Evolutionary conservation across 2,113 vertebrate genomes (phyloP), one percentile per base, ranked within the genome.

Genomic region (Corythornis cristatus): DNA sequence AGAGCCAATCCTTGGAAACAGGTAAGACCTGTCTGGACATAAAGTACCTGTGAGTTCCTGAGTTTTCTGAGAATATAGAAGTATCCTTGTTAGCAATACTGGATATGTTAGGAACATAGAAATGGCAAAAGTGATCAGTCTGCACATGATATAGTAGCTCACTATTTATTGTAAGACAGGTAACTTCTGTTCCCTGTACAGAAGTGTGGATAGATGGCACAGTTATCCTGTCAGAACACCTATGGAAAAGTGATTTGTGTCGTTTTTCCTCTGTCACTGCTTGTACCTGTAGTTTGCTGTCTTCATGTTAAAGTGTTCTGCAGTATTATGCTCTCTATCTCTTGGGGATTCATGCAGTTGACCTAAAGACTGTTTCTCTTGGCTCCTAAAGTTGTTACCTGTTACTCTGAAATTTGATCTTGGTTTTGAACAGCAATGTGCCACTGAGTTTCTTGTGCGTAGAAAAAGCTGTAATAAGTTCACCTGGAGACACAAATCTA

Each of bases 1-100:
- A 1, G 98, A 99, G 35, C 98, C 99, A 3, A 92, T 99, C 28
- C 79, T 99, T 12, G 99, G 99, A 8, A 89, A 86, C 94, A 98
- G 98, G 99, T 99, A 94, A 96, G 95, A 80, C 10, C 50, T 78
- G 25, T 72, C 61, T 61, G 43, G 2, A 8, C 35, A 70, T 4
- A 67, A 70, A 73, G 15, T 68, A 33, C 10, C 37, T 37, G 37
- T 37, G 37, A 37, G 37, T 37, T 37, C 37, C 37, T 37, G 37
- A 37, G 37, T 37, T 37, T 37, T 37, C 37, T 37, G 37, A 37
- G 37, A 37, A 37, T 37, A 37, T 10, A 37, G 37, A 62, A 11
- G 8, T 62, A 23, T 67, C 79, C 28, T 58, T 53, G 9, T 86
- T 62, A 83, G 70, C 71, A 70, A 64, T 86, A 51, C n/a, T 15